Evolutionary conservation across 1,140 invertebrate species (phyloP).

Genomic region (Brachystomella parvula): DNA sequence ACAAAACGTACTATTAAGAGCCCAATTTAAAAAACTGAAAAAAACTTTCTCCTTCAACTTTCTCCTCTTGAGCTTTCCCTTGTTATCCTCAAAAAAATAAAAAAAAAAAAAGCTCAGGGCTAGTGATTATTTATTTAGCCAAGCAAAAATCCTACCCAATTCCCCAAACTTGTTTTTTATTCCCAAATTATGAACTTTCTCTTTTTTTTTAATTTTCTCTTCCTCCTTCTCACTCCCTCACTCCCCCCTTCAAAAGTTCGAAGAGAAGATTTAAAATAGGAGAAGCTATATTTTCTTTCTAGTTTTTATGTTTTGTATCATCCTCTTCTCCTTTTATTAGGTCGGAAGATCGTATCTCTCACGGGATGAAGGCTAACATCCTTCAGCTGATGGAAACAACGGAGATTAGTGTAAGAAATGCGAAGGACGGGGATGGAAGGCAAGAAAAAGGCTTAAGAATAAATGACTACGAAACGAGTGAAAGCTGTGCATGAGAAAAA

Average conservation of each 20-base stretch:
- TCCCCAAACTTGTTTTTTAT: background rate
- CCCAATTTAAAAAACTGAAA: background rate
- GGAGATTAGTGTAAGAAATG: background rate
- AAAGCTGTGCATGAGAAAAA: too few species aligned
- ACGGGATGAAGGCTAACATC: too few species aligned
- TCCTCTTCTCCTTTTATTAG: too few species aligned
- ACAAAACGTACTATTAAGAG: background rate
- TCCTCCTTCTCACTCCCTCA: background rate
- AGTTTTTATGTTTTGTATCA: too few species aligned
- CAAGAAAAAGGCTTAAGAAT: too few species aligned
- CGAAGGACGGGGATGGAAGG: too few species aligned
- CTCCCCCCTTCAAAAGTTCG: too few species aligned
- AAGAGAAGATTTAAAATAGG: too few species aligned
- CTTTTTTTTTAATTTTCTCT: conserved; percentile 2
- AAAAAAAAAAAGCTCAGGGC: conserved; percentile 38
- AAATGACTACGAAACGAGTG: too few species aligned
- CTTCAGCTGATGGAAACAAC: too few species aligned
- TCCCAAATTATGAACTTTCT: conserved; percentile 4
- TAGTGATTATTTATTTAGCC: background rate
- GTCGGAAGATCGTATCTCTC: too few species aligned
- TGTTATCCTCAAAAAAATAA: conserved; percentile 38
- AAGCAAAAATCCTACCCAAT: conserved; percentile 6
- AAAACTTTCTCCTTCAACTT: background rate
- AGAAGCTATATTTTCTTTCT: too few species aligned
- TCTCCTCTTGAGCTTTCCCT: conserved; percentile 2